Evolutionary conservation across 1,140 invertebrate genomes (phyloP).

Genomic region (Listronotus bonariensis): DNA sequence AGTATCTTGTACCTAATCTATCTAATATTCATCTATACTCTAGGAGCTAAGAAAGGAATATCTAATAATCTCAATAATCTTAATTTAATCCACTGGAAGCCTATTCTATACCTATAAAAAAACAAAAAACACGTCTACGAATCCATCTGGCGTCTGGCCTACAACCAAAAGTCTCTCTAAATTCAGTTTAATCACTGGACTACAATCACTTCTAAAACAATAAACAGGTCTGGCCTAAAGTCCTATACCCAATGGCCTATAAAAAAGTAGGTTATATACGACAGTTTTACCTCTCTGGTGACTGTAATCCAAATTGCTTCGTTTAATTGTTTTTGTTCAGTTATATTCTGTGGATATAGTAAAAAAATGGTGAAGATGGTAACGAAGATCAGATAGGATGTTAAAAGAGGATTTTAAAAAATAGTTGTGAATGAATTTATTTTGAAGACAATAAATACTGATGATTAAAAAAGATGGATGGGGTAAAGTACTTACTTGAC

Average conservation of each 20-base stretch:
- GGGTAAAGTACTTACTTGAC: conserved; percentile 60
- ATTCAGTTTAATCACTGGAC: conserved; percentile 18
- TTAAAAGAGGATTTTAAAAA: neutral
- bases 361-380: neutral
- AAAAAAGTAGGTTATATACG: neutral
- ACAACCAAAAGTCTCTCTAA: conserved; percentile 12
- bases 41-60: too few species aligned
- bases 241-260: neutral
- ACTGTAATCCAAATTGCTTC: conserved; percentile 89
- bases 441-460: too few species aligned
- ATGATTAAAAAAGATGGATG: too few species aligned
- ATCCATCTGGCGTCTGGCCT: neutral
- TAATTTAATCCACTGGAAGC: neutral
- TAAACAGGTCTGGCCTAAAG: neutral
- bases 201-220: conserved; percentile 1
- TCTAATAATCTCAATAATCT: too few species aligned
- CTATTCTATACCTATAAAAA: too few species aligned
- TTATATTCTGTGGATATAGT: conserved; percentile 79
- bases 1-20: too few species aligned
- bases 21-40: too few species aligned
- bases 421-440: conserved; percentile 7
- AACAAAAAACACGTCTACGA: neutral
- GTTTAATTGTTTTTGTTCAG: conserved; percentile 90
- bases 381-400: neutral
- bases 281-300: conserved; percentile 78